A percentile compares a stretch with the other conserved stretches of the same genome.
phyloP scores from a whole-genome alignment of 1,140 invertebrate genomes.

The Drosophila neocordata region DNA sequence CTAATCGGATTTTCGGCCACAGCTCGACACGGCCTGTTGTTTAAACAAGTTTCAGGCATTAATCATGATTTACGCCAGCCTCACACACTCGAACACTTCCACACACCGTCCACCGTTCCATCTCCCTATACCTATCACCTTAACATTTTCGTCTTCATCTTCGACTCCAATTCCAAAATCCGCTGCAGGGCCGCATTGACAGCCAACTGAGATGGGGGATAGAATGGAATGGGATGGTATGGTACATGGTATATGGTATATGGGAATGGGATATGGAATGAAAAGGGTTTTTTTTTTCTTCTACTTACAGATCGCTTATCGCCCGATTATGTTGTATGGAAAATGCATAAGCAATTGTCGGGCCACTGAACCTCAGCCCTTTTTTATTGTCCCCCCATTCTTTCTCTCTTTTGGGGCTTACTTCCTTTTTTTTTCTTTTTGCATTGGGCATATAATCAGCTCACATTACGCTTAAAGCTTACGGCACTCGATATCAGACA shows the following conservation, averaged over 20 bases:
- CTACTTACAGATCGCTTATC: slow-evolving; percentile 69
- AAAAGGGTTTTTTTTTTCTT: background rate
- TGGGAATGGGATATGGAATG: background rate
- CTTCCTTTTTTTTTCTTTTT: background rate
- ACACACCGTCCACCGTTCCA: slow-evolving; percentile 12
- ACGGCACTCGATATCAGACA: slow-evolving; percentile 18
- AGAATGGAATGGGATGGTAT: too few species aligned
- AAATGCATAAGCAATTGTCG: slow-evolving; percentile 37
- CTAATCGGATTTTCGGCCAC: slow-evolving; percentile 78
- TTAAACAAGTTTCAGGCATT: slow-evolving; percentile 78
- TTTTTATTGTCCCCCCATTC: slow-evolving; percentile 18
- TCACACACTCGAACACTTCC: slow-evolving; percentile 28
- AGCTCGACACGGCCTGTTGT: slow-evolving; percentile 70
- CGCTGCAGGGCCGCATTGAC: slow-evolving; percentile 60
- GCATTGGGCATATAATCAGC: slow-evolving; percentile 53
- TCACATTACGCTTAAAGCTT: slow-evolving; percentile 47
- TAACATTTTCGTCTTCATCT: slow-evolving; percentile 1
- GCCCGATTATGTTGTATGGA: slow-evolving; percentile 74
- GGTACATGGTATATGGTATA: too few species aligned
- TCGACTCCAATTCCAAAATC: slow-evolving; percentile 2
- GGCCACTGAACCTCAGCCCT: slow-evolving; percentile 53
- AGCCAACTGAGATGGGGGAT: slow-evolving; percentile 38
- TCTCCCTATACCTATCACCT: too few species aligned
- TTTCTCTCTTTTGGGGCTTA: slow-evolving; percentile 18
- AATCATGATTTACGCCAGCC: slow-evolving; percentile 74